Evolutionary conservation across 2,888 invertebrate species (phyloP), one percentile per base, ranked within the genome.

Genomic region (Lampropteryx suffumata): DNA sequence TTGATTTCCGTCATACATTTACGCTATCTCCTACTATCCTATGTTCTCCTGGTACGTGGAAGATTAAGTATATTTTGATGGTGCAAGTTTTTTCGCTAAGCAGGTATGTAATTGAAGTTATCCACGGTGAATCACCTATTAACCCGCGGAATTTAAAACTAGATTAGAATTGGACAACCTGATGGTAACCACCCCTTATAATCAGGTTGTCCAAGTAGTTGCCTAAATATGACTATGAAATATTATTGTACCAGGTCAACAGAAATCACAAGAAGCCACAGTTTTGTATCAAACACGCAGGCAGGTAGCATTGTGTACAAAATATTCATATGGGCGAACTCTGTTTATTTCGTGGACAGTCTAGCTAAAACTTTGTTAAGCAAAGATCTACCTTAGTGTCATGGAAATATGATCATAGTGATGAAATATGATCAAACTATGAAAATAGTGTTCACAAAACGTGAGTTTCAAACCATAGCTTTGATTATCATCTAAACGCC

Each of bases 401-500:
- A 42, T 6, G 3, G 29, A 10, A 17, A 45, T 67, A 71, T 62
- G 60, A 68, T 63, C 48, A 52, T n/a, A n/a, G n/a, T n/a, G n/a
- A n/a, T n/a, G n/a, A n/a, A 40, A 59, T 63, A 57, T 37, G 14
- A 39, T 44, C 50, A 39, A 47, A 12, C 11, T 10, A 13, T 26
- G 11, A 34, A 34, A 34, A 32, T 48, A 48, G 37, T 48, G 52
- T 49, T 57, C 48, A 43, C 50, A 46, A 50, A 44, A 57, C 67
- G 62, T 63, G 69, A 53, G 40, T 2, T 36, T 17, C 50, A 44
- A 55, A 53, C n/a, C 41, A 75, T 79, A 78, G 74, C 76, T 76
- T 79, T 78, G 76, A 74, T 77, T 73, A 78, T 80, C 76, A 81
- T 79, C 73, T 71, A 69, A 78, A 75, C 69, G 69, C 62, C 64